phyloP scores from a whole-genome alignment of 1,140 invertebrate species.

The Agrilus planipennis region DNA sequence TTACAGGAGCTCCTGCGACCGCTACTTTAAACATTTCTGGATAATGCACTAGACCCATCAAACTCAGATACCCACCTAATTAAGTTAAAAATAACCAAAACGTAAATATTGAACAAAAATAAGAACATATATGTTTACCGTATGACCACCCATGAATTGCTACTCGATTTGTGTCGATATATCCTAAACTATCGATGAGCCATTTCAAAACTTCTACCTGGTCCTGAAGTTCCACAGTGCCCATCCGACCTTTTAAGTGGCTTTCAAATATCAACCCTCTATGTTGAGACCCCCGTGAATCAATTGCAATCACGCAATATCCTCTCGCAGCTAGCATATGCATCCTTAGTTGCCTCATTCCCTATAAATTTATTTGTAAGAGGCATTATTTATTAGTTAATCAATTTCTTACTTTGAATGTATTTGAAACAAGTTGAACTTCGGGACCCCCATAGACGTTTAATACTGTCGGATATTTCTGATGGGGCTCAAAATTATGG shows the following conservation, averaged over 20 bases:
- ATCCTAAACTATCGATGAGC: conserved; percentile 72
- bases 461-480: conserved; percentile 86
- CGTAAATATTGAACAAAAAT: not conserved
- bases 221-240: conserved; percentile 89
- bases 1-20: conserved; percentile 94
- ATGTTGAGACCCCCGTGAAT: conserved; percentile 89
- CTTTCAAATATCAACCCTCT: conserved; percentile 86
- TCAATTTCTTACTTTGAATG: conserved; percentile 63
- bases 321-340: conserved; percentile 93
- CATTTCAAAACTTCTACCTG: conserved; percentile 90
- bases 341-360: conserved; percentile 80
- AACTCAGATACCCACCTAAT: conserved; percentile 64
- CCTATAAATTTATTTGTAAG: conserved; percentile 39
- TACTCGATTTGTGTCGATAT: conserved; percentile 83
- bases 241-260: conserved; percentile 78
- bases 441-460: conserved; percentile 97
- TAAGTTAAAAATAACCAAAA: not conserved
- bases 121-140: conserved; percentile 41
- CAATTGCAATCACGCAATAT: conserved; percentile 90
- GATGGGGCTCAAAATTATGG: conserved; percentile 57
- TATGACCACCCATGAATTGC: conserved; percentile 99
- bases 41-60: conserved; percentile 74
- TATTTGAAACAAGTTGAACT: conserved; percentile 93
- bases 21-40: conserved; percentile 79
- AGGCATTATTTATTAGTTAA: not conserved